These are phyloP conservation scores for Portevinia maculata DNA, from an alignment of 2,888 invertebrate genomes.

Conservation along the genomic window DNA sequence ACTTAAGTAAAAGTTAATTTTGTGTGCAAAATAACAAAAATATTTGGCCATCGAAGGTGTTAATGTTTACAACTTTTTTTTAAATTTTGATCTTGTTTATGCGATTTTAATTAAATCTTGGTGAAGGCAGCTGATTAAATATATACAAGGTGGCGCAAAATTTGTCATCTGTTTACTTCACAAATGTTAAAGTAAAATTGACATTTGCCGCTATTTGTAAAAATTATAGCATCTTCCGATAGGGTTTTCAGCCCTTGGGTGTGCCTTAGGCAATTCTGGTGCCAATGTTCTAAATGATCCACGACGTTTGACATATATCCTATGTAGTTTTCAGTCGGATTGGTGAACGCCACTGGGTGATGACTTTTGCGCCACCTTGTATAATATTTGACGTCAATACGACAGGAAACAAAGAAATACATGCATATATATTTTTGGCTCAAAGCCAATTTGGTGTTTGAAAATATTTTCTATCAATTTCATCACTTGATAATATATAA, in stretches of 20 bases:
- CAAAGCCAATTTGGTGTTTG: constrained; percentile 12
- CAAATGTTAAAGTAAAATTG: no score
- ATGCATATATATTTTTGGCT: constrained; percentile 8
- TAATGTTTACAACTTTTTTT: background rate
- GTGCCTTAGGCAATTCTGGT: no score
- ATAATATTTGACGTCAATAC: constrained; percentile 53
- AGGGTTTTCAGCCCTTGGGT: no score
- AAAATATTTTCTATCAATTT: background rate
- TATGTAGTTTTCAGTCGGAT: no score
- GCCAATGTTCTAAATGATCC: no score
- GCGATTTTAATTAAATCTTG: background rate
- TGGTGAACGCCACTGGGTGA: no score
- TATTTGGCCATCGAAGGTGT: background rate
- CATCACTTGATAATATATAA: background rate
- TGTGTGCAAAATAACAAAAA: background rate
- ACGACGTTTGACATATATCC: no score
- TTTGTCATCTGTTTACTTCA: no score
- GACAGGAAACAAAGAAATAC: constrained; percentile 50
- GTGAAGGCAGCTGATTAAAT: constrained; percentile 22
- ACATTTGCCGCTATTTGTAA: no score
- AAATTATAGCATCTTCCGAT: no score
- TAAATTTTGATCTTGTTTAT: background rate
- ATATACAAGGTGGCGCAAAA: no score
- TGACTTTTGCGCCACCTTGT: no score
- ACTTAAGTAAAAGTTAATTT: background rate